Evolutionary conservation across 2,113 vertebrate genomes (phyloP).

Genomic region (Cairina moschata): DNA sequence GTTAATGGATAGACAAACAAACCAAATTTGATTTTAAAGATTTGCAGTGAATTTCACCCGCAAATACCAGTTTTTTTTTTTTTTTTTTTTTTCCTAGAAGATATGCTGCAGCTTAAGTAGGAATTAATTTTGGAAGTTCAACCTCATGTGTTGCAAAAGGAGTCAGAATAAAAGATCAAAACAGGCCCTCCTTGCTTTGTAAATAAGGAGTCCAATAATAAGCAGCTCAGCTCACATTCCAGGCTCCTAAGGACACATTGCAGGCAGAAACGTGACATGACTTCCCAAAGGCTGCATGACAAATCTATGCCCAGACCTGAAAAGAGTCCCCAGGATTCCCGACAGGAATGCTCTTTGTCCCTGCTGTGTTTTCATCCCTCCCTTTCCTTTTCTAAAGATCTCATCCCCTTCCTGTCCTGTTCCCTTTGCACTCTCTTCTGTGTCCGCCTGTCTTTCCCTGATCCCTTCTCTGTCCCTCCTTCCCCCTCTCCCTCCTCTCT

Average conservation of each 20-base stretch:
- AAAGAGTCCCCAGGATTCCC: constrained; percentile 18
- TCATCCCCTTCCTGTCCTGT: neutral
- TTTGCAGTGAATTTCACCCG: neutral
- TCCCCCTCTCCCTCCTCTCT: too few species aligned
- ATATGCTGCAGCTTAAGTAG: neutral
- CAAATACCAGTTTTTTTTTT: neutral
- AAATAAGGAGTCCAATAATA: constrained; percentile 50
- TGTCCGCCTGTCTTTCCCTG: neutral
- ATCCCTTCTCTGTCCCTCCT: neutral
- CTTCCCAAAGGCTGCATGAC: constrained; percentile 53
- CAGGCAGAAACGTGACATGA: constrained; percentile 49
- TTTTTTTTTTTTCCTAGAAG: neutral
- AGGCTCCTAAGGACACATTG: constrained; percentile 46
- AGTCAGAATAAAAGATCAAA: constrained; percentile 58
- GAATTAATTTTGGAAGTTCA: constrained; percentile 40
- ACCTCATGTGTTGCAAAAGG: neutral
- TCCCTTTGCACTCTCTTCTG: neutral
- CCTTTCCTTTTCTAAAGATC: neutral
- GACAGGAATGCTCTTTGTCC: neutral
- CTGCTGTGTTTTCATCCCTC: neutral
- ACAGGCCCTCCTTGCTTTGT: constrained; percentile 26
- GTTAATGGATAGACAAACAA: neutral
- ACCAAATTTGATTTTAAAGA: neutral
- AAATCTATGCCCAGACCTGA: constrained; percentile 36
- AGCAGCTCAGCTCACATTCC: constrained; percentile 54